Conservation (phyloP, 2,113 vertebrate species). For the Mormyrus lacerda region DNA sequence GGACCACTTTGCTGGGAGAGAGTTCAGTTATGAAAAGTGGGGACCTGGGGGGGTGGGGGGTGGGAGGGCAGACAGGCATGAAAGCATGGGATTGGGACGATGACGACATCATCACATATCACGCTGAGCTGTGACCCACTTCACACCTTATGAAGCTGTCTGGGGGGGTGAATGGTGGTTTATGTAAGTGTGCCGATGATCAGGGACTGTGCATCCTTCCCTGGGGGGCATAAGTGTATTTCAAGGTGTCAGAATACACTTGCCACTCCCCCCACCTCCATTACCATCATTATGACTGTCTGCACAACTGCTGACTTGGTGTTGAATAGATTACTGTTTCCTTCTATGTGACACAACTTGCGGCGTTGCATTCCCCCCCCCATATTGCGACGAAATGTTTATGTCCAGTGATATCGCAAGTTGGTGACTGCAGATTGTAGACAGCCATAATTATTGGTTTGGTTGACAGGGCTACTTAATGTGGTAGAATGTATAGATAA, state of each 20-base stretch:
- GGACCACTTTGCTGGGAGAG: not conserved
- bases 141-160: slow-evolving; percentile 26
- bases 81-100: not conserved
- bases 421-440: not conserved
- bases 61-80: not conserved
- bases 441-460: not conserved
- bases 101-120: slow-evolving; percentile 27
- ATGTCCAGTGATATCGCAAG: not conserved
- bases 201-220: not conserved
- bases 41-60: not conserved
- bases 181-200: slow-evolving; percentile 9
- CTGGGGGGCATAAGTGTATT: not conserved
- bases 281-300: not conserved
- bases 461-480: not conserved
- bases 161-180: not conserved
- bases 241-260: not conserved
- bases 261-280: not conserved
- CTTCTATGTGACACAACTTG: not conserved
- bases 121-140: slow-evolving; percentile 30
- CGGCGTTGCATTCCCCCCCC: not conserved
- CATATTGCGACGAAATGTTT: not conserved
- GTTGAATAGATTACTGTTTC: not conserved
- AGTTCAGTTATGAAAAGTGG: not conserved
- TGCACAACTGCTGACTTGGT: not conserved
- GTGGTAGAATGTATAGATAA: not conserved